These are phyloP conservation scores for Oryzias melastigma DNA, from an alignment of 2,113 vertebrate species.

Conservation along the genomic window DNA sequence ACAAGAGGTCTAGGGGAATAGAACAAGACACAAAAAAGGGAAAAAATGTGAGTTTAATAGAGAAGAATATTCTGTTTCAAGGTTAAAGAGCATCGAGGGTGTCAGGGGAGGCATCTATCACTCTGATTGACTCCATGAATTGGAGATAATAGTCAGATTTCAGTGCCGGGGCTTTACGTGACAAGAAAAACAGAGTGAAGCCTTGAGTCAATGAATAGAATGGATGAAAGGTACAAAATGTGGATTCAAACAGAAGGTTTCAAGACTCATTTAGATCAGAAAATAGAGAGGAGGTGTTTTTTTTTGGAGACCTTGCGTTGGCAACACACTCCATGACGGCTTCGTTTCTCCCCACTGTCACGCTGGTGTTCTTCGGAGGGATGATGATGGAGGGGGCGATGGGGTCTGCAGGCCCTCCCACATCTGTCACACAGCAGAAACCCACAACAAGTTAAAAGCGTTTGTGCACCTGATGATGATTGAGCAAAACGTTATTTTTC, in stretches of 20 bases:
- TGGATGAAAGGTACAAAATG: constrained; percentile 42
- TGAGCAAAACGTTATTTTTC: too few relatives aligned
- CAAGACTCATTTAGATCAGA: constrained; percentile 43
- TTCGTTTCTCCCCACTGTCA: constrained; percentile 89
- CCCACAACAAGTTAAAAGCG: constrained; percentile 12
- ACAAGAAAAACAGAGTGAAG: constrained; percentile 45
- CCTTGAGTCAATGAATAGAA: constrained; percentile 62
- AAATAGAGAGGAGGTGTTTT: constrained; percentile 27
- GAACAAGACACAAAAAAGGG: constrained; percentile 9
- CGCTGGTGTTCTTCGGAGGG: constrained; percentile 94
- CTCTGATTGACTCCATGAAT: constrained; percentile 71
- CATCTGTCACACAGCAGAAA: constrained; percentile 74
- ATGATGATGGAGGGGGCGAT: constrained; percentile 93
- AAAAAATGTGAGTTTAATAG: constrained; percentile 44
- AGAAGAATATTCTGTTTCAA: constrained; percentile 69
- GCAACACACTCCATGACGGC: constrained; percentile 95
- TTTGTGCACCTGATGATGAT: constrained; percentile 16
- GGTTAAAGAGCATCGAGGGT: constrained; percentile 50
- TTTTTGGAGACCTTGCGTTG: constrained; percentile 84
- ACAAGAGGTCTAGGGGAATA: constrained; percentile 83
- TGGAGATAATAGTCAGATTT: constrained; percentile 63
- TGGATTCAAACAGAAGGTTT: constrained; percentile 59
- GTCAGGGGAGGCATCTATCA: constrained; percentile 63
- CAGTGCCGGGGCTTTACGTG: constrained; percentile 38
- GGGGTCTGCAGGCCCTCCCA: constrained; percentile 91